Percentiles rank a stretch among this genome's conserved stretches.
Conservation (phyloP, 2,888 invertebrate species). For the Diplolepis rosae region DNA sequence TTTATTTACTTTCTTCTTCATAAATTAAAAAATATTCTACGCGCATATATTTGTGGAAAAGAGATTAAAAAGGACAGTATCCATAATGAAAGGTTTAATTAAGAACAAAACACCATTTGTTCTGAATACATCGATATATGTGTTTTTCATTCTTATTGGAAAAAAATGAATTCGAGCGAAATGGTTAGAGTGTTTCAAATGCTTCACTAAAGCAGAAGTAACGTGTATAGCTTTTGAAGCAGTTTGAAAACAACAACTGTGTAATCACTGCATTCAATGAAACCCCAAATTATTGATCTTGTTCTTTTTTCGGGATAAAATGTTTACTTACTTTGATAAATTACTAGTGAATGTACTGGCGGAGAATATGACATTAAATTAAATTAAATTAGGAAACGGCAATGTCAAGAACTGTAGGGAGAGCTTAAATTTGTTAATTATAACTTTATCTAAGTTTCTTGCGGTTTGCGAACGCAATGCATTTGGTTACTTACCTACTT, state of each 20-base stretch:
- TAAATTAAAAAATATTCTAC: too few species aligned
- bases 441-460: neutral
- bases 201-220: neutral
- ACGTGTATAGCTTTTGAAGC: neutral
- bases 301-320: neutral
- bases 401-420: neutral
- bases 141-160: neutral
- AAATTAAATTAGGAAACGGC: neutral
- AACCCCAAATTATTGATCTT: neutral
- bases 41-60: neutral
- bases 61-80: neutral
- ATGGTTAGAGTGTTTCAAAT: neutral
- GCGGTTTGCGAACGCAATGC: neutral
- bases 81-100: neutral
- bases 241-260: neutral
- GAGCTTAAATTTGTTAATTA: conserved; percentile 10
- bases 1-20: too few species aligned
- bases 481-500: neutral
- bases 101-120: neutral
- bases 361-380: too few species aligned
- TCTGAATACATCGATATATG: neutral
- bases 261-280: neutral
- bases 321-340: neutral
- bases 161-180: neutral
- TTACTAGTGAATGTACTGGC: neutral